Conservation (phyloP, 2,888 invertebrate genomes). For the Lasioglossum vierecki region DNA sequence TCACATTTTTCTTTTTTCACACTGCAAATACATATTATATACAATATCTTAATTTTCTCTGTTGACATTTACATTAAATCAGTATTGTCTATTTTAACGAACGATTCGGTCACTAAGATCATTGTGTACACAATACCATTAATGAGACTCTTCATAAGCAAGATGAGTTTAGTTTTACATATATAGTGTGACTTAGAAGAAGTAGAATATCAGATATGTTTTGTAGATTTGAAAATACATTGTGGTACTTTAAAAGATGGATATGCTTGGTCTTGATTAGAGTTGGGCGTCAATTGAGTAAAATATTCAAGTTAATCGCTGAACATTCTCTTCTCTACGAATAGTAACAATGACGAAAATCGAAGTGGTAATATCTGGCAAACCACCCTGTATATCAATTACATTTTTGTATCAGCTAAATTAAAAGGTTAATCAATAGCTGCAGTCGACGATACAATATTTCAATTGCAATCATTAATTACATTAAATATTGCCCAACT, state of each 20-base stretch:
- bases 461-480: not conserved
- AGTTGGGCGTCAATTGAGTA: not conserved
- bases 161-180: not conserved
- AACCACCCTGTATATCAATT: not conserved
- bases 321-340: too few species aligned
- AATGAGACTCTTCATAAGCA: not conserved
- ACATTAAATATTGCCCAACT: not conserved
- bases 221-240: slow-evolving; percentile 1
- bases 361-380: too few species aligned
- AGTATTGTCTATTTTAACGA: not conserved
- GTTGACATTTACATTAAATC: not conserved
- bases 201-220: not conserved
- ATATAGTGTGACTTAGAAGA: not conserved
- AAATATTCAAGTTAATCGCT: not conserved
- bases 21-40: slow-evolving; percentile 23
- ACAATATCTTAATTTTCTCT: slow-evolving; percentile 18
- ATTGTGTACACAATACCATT: slow-evolving; percentile 20
- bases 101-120: slow-evolving; percentile 8
- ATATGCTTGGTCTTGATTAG: not conserved
- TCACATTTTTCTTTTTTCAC: not conserved
- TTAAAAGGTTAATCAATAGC: not conserved
- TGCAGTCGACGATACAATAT: not conserved
- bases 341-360: too few species aligned
- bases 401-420: not conserved
- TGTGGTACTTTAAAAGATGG: not conserved